Conservation (phyloP, 2,113 vertebrate genomes). For the Scatophagus argus region DNA sequence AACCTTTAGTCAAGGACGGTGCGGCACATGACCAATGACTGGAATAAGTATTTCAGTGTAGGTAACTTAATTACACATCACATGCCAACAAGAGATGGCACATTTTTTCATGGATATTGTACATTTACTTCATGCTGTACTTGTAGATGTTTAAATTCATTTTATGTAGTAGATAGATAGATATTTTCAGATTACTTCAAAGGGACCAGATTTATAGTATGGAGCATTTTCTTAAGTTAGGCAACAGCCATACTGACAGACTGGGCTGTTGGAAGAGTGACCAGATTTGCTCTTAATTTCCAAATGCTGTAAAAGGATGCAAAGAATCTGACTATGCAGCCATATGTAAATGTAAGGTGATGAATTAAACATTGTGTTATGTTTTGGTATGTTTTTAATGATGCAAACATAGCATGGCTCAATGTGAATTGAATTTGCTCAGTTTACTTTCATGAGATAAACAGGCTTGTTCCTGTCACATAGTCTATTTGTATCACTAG, state of each 20-base stretch:
- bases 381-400: not conserved
- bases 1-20: slow-evolving; percentile 10
- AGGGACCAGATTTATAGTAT: not conserved
- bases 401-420: not conserved
- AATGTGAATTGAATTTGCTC: no score
- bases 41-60: no score
- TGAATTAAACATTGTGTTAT: not conserved
- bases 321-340: no score
- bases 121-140: no score
- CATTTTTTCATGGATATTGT: not conserved
- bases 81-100: no score
- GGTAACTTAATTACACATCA: not conserved
- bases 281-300: not conserved
- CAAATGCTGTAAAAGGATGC: not conserved
- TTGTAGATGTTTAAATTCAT: no score
- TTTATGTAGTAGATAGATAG: no score
- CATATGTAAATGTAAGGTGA: no score
- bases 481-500: slow-evolving; percentile 11
- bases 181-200: no score
- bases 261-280: not conserved
- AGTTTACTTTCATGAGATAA: no score
- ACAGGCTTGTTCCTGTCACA: slow-evolving; percentile 1
- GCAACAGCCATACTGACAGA: not conserved
- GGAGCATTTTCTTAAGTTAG: slow-evolving; percentile 6
- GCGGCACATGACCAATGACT: not conserved